These are phyloP conservation scores for Hyla sarda DNA, from an alignment of 2,113 vertebrate species.

Conservation along the genomic window DNA sequence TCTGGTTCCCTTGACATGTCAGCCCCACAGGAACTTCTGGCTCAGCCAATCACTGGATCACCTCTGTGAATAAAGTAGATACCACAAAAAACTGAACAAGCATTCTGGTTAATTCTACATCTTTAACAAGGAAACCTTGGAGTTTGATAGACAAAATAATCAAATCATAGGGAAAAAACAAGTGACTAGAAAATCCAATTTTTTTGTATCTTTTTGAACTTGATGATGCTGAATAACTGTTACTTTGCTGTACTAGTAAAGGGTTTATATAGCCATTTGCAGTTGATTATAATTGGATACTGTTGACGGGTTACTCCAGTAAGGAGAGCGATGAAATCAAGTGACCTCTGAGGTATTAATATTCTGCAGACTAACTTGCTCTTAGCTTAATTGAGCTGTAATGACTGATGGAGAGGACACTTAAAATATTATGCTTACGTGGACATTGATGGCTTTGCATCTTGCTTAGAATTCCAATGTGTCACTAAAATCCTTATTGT, in stretches of 20 bases:
- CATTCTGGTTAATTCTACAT: too few relatives aligned
- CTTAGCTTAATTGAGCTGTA: constrained; percentile 41
- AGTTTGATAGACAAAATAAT: too few relatives aligned
- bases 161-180: too few relatives aligned
- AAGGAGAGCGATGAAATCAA: background rate
- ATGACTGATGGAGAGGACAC: constrained; percentile 32
- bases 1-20: too few relatives aligned
- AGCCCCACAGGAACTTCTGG: too few relatives aligned
- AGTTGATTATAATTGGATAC: background rate
- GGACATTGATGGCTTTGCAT: background rate
- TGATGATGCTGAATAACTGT: background rate
- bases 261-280: background rate
- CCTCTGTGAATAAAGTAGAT: too few relatives aligned
- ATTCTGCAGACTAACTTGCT: constrained; percentile 8
- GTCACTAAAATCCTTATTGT: background rate
- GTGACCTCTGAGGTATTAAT: constrained; percentile 16
- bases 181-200: background rate
- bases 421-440: constrained; percentile 11
- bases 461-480: background rate
- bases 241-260: background rate
- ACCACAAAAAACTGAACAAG: too few relatives aligned
- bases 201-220: background rate
- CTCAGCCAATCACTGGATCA: too few relatives aligned
- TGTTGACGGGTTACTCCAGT: background rate
- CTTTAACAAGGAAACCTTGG: too few relatives aligned